Conservation (phyloP, 2,888 invertebrate species). For the Sphaeridia pumilis region DNA sequence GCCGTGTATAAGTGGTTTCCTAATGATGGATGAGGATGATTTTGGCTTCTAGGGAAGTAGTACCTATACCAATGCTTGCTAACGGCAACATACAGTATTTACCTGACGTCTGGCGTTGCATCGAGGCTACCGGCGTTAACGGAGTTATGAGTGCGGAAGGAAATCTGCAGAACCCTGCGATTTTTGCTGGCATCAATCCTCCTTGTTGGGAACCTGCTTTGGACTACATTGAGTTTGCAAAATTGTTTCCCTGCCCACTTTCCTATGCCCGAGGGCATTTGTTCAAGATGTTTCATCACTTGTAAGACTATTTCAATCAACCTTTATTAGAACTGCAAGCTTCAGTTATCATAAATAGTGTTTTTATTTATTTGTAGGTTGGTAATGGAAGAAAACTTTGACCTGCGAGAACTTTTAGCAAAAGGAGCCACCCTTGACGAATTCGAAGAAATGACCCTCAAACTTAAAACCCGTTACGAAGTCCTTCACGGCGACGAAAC, state of each 20-base stretch:
- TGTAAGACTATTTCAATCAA: slow-evolving; percentile 44
- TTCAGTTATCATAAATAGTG: no score
- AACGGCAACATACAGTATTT: slow-evolving; percentile 94
- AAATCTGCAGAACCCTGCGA: slow-evolving; percentile 90
- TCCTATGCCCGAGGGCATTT: slow-evolving; percentile 88
- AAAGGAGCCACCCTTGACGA: slow-evolving; percentile 60
- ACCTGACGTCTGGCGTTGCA: slow-evolving; percentile 72
- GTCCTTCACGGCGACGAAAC: slow-evolving; percentile 40
- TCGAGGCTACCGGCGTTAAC: slow-evolving; percentile 69
- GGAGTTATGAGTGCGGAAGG: slow-evolving; percentile 92
- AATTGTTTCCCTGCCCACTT: slow-evolving; percentile 71
- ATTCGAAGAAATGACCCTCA: slow-evolving; percentile 55
- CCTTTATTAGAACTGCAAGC: no score
- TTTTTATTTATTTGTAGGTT: no score
- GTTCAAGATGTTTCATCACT: slow-evolving; percentile 90
- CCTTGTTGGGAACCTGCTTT: slow-evolving; percentile 77
- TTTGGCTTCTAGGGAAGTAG: slow-evolving; percentile 57
- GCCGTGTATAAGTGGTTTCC: no score
- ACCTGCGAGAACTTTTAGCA: slow-evolving; percentile 61
- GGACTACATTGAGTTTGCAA: slow-evolving; percentile 73
- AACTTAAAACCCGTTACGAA: slow-evolving; percentile 59
- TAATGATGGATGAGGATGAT: no score
- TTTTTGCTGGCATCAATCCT: slow-evolving; percentile 65
- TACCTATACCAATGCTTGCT: slow-evolving; percentile 87
- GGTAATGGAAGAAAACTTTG: slow-evolving; percentile 59